Percentiles rank a stretch among this genome's conserved stretches.
Evolutionary conservation across 2,797 vertebrate genomes (phyloP).

Genomic region (Squalus acanthias): DNA sequence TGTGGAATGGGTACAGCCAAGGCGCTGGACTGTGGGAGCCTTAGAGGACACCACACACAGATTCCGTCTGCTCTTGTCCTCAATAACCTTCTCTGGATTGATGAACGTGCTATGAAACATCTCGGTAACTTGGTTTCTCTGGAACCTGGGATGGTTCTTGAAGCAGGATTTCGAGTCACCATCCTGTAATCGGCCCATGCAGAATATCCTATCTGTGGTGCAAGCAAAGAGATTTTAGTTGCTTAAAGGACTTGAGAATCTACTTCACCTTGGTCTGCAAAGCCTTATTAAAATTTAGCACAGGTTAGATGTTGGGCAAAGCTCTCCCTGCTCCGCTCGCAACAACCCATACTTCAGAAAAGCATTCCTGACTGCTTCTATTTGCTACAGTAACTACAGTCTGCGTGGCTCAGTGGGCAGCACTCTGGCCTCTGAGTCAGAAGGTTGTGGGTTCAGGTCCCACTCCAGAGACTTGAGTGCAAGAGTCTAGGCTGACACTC

Average conservation of each 20-base stretch:
- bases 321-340: not conserved
- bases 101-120: not conserved
- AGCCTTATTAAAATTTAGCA: not conserved
- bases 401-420: too few species aligned
- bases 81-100: not conserved
- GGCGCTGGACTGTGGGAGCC: not conserved
- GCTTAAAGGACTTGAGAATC: not conserved
- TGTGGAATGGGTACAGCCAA: not conserved
- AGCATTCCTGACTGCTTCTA: not conserved
- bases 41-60: slow-evolving; percentile 11
- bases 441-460: too few species aligned
- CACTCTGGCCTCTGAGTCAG: too few species aligned
- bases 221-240: not conserved
- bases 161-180: not conserved
- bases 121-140: not conserved
- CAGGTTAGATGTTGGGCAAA: not conserved
- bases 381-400: too few species aligned
- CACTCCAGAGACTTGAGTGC: too few species aligned
- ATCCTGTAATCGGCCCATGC: not conserved
- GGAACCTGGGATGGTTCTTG: not conserved
- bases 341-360: not conserved
- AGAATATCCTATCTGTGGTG: not conserved
- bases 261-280: not conserved
- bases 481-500: too few species aligned
- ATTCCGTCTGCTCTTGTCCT: not conserved